These are phyloP conservation scores for Nyctalus aviator DNA, from an alignment of 2,797 vertebrate species.

Conservation along the genomic window DNA sequence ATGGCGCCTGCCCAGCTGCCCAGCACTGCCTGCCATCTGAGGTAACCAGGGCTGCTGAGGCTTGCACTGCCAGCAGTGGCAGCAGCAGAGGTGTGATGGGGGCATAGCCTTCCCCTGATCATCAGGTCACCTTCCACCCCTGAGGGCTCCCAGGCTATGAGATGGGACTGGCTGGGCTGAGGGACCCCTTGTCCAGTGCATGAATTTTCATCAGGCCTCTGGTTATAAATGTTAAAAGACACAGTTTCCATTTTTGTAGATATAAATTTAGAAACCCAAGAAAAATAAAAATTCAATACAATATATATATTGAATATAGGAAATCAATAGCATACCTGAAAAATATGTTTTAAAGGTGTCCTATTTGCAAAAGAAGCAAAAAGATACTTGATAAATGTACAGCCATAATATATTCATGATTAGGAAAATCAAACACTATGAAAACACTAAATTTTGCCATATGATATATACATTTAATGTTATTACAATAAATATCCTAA, in stretches of 20 bases:
- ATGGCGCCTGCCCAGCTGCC: no score
- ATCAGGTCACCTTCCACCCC: no score
- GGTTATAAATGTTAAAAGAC: background rate
- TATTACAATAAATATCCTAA: background rate
- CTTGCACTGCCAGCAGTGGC: no score
- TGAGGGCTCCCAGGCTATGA: no score
- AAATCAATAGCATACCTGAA: background rate
- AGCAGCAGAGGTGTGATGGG: no score
- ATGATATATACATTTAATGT: background rate
- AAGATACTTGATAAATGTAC: background rate
- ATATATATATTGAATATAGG: background rate
- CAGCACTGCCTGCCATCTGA: no score
- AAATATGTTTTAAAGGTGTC: background rate
- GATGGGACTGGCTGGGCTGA: no score
- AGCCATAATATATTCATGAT: background rate
- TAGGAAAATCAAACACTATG: background rate
- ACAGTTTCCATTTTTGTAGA: background rate
- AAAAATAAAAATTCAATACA: background rate
- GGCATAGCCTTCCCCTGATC: no score
- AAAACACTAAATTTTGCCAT: background rate
- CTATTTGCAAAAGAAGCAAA: background rate
- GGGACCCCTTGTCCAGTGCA: no score
- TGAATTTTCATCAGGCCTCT: no score
- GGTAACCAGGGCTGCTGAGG: no score
- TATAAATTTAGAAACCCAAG: background rate